These are phyloP conservation scores for Andrena bicolor DNA, from an alignment of 2,888 invertebrate genomes.

Conservation along the genomic window DNA sequence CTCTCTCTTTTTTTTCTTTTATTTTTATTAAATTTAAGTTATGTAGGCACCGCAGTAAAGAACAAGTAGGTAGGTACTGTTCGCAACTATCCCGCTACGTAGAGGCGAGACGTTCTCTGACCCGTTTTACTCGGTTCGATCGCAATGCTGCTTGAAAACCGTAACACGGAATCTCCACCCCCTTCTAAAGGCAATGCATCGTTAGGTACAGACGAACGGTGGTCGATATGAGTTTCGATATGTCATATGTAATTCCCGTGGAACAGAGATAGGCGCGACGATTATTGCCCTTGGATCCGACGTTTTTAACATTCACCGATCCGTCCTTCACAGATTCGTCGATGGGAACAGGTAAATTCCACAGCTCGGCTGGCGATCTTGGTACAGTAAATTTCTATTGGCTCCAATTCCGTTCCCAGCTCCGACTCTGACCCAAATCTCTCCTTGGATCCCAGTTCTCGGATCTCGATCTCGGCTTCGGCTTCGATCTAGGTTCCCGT, in stretches of 20 bases:
- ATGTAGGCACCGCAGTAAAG: conserved; percentile 75
- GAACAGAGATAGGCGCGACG: conserved; percentile 12
- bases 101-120: conserved; percentile 3
- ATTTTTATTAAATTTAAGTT: conserved; percentile 45
- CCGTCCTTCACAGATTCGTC: background rate
- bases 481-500: conserved; percentile 5
- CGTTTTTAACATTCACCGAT: background rate
- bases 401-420: background rate
- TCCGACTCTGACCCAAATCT: background rate
- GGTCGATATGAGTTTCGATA: conserved; percentile 79
- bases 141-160: conserved; percentile 22
- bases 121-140: conserved; percentile 23
- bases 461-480: background rate
- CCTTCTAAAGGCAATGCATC: conserved; percentile 25
- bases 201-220: conserved; percentile 45
- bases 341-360: background rate
- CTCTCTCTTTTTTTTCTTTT: conserved; percentile 16
- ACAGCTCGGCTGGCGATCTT: background rate
- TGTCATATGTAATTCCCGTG: conserved; percentile 64
- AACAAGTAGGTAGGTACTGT: conserved; percentile 9
- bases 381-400: background rate
- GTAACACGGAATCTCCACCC: conserved; percentile 23
- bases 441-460: background rate
- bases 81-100: background rate
- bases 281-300: conserved; percentile 5